phyloP scores from a whole-genome alignment of 2,113 vertebrate species.

The Fregetta grallaria region DNA sequence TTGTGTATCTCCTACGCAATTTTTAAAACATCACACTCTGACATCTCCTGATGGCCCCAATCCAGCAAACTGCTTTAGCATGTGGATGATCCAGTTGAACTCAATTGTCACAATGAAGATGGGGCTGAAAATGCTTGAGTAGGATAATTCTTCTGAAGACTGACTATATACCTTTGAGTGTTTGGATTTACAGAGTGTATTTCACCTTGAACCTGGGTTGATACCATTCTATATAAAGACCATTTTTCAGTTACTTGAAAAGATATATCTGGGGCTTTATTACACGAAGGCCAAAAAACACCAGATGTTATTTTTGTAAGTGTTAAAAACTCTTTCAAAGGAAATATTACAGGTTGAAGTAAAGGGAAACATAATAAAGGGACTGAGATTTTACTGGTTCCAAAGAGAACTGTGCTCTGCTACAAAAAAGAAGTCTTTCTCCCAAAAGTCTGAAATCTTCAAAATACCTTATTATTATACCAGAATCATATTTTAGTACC shows the following conservation, averaged over 20 bases:
- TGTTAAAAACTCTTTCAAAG: neutral
- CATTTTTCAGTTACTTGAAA: neutral
- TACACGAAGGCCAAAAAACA: neutral
- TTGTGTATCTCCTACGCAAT: rapidly evolving
- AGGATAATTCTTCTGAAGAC: neutral
- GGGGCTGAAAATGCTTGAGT: neutral
- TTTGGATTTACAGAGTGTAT: neutral
- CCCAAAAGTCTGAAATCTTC: neutral
- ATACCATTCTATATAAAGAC: neutral
- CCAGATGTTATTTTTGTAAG: neutral
- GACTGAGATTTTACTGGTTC: neutral
- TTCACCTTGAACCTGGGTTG: neutral
- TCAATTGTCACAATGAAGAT: neutral
- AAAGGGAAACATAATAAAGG: neutral
- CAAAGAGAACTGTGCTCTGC: neutral
- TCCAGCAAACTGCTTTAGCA: neutral
- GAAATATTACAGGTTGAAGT: neutral
- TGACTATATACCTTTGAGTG: neutral
- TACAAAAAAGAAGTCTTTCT: neutral
- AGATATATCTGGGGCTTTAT: neutral
- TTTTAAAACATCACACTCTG: neutral
- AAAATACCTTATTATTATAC: neutral
- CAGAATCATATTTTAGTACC: neutral
- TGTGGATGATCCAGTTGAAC: neutral
- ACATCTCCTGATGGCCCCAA: neutral